Base-by-base conservation (phyloP, 2,797 vertebrate genomes). In the Anableps anableps region DNA sequence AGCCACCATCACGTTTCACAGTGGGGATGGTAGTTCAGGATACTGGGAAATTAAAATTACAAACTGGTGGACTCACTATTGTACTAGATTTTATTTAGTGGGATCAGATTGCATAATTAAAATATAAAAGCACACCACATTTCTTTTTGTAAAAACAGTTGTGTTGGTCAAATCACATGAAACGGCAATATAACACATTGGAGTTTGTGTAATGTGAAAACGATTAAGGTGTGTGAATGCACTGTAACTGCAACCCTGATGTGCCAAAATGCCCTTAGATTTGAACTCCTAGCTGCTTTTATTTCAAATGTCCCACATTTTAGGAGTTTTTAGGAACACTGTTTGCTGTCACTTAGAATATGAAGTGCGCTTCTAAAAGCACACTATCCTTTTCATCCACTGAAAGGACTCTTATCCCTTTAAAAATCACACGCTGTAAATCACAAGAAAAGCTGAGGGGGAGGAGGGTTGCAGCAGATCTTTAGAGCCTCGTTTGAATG, bases 401-500 rank as follows among this genome's bases (percentile, higher is more conserved):
- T 55, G 45, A 36, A 4, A 29, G 9, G 9, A 51, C 34, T 29
- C 4, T 21, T 31, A 26, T 11, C 48, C 2, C 41, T 68, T 16
- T 64, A 47, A 45, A 45, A 38, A 47, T 82, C 5, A 36, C 17
- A n/a, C 10, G 17, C 60, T 72, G 38, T 26, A 23, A 51, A 51
- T 34, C n/a, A 38, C 47, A 23, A 47, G 17, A 34, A 31, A 51
- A 16, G 19, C 48, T 58, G n/a, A 3, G 31, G 8, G 16, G 9
- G 17, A 5, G 50, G 31, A 72, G 43, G 48, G 64, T 13, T 55
- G 31, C 36, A 7, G 38, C 43, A 74, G 10, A 60, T 43, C 36
- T 45, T 76, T 29, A 73, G 29, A 78, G 29, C 47, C 77, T 72
- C 3, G 38, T 84, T 87, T 83, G 55, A 86, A 78, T 80, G 72